Conservation (phyloP, 2,113 vertebrate genomes). For the Coptodon rendalli region DNA sequence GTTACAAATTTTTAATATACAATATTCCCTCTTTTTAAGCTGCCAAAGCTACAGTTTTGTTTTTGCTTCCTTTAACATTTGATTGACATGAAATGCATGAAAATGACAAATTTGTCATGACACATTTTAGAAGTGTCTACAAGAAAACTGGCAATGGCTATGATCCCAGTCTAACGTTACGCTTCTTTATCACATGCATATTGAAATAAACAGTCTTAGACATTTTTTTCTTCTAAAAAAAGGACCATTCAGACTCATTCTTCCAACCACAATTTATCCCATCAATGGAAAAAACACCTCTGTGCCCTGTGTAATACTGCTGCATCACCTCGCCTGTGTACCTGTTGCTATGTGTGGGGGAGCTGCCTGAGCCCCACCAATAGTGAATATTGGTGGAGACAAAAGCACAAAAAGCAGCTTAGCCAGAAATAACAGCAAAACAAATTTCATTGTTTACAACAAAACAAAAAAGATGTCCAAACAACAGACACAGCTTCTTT, state of each 20-base stretch:
- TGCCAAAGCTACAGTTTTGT: background rate
- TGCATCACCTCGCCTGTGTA: background rate
- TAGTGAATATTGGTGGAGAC: background rate
- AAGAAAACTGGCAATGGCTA: background rate
- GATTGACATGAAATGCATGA: background rate
- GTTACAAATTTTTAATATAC: background rate
- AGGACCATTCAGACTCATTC: background rate
- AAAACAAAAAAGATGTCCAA: background rate
- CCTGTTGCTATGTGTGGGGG: background rate
- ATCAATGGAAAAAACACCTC: background rate
- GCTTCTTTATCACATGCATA: background rate
- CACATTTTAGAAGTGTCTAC: background rate
- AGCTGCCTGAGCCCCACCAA: background rate
- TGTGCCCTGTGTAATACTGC: background rate
- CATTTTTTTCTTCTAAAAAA: background rate
- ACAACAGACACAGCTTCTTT: background rate
- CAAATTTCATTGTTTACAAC: background rate
- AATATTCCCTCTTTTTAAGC: background rate
- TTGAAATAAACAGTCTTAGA: background rate
- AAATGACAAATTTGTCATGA: background rate
- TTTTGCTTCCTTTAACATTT: background rate
- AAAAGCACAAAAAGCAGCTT: background rate
- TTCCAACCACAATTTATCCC: background rate
- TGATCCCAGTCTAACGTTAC: background rate
- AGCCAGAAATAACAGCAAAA: background rate